A percentile compares a stretch with the other conserved stretches of the same genome.
Evolutionary conservation across 2,113 vertebrate species (phyloP).

Genomic region (Elgaria multicarinata): DNA sequence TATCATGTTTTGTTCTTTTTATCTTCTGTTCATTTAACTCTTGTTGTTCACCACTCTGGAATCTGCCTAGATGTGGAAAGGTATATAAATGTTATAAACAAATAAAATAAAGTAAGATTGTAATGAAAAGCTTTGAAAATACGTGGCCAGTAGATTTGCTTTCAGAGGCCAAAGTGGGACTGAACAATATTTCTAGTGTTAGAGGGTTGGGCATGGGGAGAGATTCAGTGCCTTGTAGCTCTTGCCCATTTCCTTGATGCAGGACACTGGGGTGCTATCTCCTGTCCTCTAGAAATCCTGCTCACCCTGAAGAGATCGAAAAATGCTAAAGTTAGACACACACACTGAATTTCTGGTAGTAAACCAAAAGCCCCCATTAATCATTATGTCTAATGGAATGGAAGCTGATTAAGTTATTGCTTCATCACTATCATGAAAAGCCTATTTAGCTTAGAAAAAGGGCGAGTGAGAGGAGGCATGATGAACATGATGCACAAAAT

Average conservation of each 20-base stretch:
- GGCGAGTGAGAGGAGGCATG: no score
- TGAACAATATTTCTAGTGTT: neutral
- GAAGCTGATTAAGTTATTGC: no score
- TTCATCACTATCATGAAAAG: no score
- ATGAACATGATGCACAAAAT: no score
- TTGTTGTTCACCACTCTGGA: no score
- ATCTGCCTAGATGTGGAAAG: no score
- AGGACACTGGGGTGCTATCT: neutral
- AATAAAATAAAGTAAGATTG: no score
- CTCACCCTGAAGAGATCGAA: neutral
- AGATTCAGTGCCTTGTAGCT: neutral
- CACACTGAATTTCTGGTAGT: neutral
- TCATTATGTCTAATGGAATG: neutral
- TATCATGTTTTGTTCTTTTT: no score
- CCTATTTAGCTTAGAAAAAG: no score
- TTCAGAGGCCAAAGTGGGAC: neutral
- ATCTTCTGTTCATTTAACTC: no score
- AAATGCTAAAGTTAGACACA: neutral
- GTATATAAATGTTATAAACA: no score
- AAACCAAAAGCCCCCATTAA: neutral
- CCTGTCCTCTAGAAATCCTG: neutral
- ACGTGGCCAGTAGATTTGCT: neutral
- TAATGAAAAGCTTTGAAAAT: neutral
- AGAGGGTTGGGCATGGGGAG: neutral
- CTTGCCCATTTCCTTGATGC: neutral